phyloP scores from a whole-genome alignment of 2,797 vertebrate genomes.

The Rhinella marina region DNA sequence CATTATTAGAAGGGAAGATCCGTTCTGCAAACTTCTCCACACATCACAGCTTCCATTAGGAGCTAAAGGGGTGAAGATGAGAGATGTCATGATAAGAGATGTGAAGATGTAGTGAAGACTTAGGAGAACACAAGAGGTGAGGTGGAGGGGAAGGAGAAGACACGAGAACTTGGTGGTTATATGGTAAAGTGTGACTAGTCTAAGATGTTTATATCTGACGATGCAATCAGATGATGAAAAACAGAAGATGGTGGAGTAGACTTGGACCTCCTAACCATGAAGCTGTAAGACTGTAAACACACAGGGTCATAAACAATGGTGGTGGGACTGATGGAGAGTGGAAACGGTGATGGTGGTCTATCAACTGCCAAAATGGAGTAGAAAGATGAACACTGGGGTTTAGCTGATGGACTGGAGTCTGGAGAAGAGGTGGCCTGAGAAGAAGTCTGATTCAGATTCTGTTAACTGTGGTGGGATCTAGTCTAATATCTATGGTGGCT shows the following conservation, averaged over 20 bases:
- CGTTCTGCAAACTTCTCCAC: not conserved
- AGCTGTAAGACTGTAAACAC: too few species aligned
- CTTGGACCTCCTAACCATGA: too few species aligned
- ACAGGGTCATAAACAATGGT: too few species aligned
- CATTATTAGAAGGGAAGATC: not conserved
- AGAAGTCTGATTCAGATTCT: too few species aligned
- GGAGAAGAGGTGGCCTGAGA: too few species aligned
- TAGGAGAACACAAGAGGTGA: too few species aligned
- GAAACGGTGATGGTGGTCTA: too few species aligned
- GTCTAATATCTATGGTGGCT: not conserved
- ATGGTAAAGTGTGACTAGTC: not conserved
- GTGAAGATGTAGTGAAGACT: not conserved
- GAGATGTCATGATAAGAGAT: not conserved
- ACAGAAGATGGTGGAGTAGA: not conserved
- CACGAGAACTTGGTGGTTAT: too few species aligned
- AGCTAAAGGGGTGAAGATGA: not conserved
- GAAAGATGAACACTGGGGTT: not conserved
- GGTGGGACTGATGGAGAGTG: too few species aligned
- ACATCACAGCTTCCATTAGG: conserved; percentile 29
- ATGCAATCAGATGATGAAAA: not conserved
- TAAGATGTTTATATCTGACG: not conserved
- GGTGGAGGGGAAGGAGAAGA: too few species aligned
- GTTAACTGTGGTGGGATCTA: not conserved
- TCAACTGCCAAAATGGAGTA: too few species aligned
- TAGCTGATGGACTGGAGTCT: not conserved